A percentile compares a stretch with the other conserved stretches of the same genome.
phyloP scores from a whole-genome alignment of 1,140 invertebrate species.

The Aporrectodea caliginosa region DNA sequence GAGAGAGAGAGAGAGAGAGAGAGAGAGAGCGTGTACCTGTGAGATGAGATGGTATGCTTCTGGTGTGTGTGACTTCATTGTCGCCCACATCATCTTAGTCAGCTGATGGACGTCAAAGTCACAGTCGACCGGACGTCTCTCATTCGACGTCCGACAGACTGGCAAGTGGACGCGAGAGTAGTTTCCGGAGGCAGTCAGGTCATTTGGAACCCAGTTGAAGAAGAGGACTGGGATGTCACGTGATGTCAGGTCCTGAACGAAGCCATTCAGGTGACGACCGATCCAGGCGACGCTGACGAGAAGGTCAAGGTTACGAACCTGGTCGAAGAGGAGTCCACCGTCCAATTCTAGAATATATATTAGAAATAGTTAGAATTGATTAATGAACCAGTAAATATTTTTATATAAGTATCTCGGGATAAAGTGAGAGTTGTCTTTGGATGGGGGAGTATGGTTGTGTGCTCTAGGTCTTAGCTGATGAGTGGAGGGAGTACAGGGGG shows the following conservation, averaged over 20 bases:
- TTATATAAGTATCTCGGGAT: too few species aligned
- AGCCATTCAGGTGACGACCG: conserved; percentile 39
- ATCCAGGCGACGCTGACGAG: conserved; percentile 51
- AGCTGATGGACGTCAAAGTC: conserved; percentile 56
- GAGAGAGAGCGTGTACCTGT: conserved; percentile 50
- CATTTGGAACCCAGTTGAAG: conserved; percentile 66
- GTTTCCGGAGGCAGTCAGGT: conserved; percentile 51
- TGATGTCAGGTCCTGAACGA: conserved; percentile 49
- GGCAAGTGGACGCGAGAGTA: conserved; percentile 58
- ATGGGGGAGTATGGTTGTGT: too few species aligned
- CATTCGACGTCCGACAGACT: conserved; percentile 36
- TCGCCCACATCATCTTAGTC: conserved; percentile 65
- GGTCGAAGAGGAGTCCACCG: conserved; percentile 38
- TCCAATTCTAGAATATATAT: conserved; percentile 41
- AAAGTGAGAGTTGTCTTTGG: too few species aligned
- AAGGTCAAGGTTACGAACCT: conserved; percentile 45
- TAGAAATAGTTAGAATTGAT: neutral
- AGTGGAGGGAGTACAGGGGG: too few species aligned
- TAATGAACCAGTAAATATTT: neutral
- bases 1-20: neutral
- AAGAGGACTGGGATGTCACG: conserved; percentile 61
- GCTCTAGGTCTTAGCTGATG: too few species aligned
- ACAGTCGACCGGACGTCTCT: neutral
- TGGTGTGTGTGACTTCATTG: conserved; percentile 55
- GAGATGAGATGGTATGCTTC: conserved; percentile 58